A percentile compares a stretch with the other conserved stretches of the same genome.
Conservation (phyloP, 2,888 invertebrate species). For the Callyntrura guangdongensis region DNA sequence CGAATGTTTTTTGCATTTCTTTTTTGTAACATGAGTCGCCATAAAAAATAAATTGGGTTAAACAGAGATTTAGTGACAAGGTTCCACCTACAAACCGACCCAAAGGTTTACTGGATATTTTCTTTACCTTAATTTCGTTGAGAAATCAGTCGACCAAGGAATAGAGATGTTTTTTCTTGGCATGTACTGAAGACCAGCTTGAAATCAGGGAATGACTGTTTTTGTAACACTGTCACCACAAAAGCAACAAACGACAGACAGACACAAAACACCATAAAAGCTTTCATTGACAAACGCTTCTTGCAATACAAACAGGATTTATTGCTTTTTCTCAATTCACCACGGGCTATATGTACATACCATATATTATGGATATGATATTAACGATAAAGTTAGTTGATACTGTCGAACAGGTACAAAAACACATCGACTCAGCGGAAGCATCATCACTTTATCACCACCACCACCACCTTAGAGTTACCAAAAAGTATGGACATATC, state of each 20-base stretch:
- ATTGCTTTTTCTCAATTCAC: slow-evolving; percentile 5
- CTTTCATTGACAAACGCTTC: slow-evolving; percentile 45
- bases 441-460: background rate
- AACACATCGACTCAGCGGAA: background rate
- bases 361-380: background rate
- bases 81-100: background rate
- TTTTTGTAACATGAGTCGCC: background rate
- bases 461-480: background rate
- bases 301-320: slow-evolving; percentile 41
- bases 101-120: background rate
- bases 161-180: background rate
- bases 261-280: slow-evolving; percentile 49
- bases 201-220: background rate
- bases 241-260: slow-evolving; percentile 26
- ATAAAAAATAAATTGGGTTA: slow-evolving; percentile 7
- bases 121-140: slow-evolving; percentile 38
- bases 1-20: background rate
- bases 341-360: background rate
- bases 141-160: background rate
- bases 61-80: slow-evolving; percentile 2
- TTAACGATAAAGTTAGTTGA: background rate
- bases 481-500: background rate
- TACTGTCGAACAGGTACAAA: slow-evolving; percentile 9
- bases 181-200: background rate
- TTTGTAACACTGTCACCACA: background rate